These are phyloP conservation scores for Maniola hyperantus DNA, from an alignment of 2,888 invertebrate species.

Conservation along the genomic window DNA sequence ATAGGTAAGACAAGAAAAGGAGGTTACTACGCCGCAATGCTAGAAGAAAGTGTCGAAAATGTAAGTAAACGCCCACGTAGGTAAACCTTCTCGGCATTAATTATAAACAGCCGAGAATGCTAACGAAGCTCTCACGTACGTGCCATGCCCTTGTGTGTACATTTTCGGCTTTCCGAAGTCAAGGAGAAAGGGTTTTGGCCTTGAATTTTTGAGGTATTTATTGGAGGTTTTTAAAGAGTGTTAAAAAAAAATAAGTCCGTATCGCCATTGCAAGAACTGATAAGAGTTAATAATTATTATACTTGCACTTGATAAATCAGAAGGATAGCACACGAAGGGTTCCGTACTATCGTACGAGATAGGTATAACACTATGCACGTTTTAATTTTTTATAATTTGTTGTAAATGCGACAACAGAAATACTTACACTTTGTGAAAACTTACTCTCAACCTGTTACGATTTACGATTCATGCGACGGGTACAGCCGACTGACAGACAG, in stretches of 20 bases:
- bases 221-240: background rate
- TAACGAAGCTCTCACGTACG: slow-evolving; percentile 34
- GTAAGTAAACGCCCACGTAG: slow-evolving; percentile 36
- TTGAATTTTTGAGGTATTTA: slow-evolving; percentile 13
- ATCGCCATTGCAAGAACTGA: too few species aligned
- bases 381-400: too few species aligned
- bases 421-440: too few species aligned
- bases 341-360: too few species aligned
- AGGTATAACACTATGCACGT: too few species aligned
- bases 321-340: too few species aligned
- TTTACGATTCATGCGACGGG: too few species aligned
- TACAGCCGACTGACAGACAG: too few species aligned
- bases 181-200: slow-evolving; percentile 24
- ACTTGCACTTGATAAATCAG: too few species aligned
- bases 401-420: too few species aligned
- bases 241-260: background rate
- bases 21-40: slow-evolving; percentile 29
- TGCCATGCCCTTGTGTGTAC: slow-evolving; percentile 28
- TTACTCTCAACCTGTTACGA: too few species aligned
- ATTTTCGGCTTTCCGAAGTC: slow-evolving; percentile 30
- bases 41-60: slow-evolving; percentile 37
- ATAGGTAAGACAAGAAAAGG: slow-evolving; percentile 25
- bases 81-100: slow-evolving; percentile 28
- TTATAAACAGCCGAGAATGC: slow-evolving; percentile 33
- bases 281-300: too few species aligned